Base-by-base conservation (phyloP, 1,140 invertebrate species). In the Tetragnatha versicolor region DNA sequence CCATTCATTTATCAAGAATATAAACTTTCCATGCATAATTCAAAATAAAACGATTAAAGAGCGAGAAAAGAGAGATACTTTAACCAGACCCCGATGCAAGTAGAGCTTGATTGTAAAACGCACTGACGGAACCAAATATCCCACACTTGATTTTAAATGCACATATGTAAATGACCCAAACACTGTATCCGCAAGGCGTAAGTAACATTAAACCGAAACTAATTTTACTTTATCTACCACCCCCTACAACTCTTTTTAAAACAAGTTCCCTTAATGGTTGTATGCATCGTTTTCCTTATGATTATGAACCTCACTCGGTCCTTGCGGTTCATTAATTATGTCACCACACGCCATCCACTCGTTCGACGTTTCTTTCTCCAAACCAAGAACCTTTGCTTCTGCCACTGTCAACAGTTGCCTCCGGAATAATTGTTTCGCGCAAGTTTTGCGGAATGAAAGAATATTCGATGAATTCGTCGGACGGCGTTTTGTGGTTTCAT, bases 221-320 rank as follows among this genome's bases (percentile, higher is more conserved):
- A 10, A 42, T 42, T 42, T 42, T 42, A 42, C 17, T 17, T 42
- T 42, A 10, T 42, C 17, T 42, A 17, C 39, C n/a, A n/a, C 7
- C 7, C 7, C n/a, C n/a, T n/a, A n/a, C n/a, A n/a, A n/a, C n/a
- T n/a, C n/a, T n/a, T n/a, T n/a, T n/a, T n/a, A n/a, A n/a, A n/a
- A n/a, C n/a, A n/a, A n/a, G n/a, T n/a, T n/a, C n/a, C n/a, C 31
- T 58, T 58, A 51, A 33, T 58, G 55, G 35, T 35, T 33, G 29
- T 33, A 58, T 58, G 31, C 35, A 33, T 58, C 29, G 35, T 33
- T 33, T 31, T 27, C 31, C 55, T 58, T 33, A 35, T 22, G 55
- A 33, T 58, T 58, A 31, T n/a, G 55, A 31, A 58, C 27, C 35
- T 35, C 29, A 22, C 29, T 20, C 22, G 35, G 14, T 14, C 55